phyloP scores from a whole-genome alignment of 2,888 invertebrate genomes.

The Eurytoma californica region DNA sequence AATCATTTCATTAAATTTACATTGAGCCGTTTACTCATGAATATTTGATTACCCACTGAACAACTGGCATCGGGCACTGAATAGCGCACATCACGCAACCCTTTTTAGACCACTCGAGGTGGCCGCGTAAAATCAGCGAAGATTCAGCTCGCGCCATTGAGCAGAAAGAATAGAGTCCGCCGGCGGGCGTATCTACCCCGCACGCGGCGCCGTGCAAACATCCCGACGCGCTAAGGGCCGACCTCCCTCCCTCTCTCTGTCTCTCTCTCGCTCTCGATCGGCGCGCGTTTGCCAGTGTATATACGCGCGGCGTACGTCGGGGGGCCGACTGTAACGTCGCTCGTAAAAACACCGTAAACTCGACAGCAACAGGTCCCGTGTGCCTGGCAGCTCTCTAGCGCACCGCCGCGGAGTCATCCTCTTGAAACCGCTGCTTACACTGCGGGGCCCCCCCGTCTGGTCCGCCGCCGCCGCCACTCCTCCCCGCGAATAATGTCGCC shows the following conservation, averaged over 20 bases:
- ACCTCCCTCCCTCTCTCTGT: not conserved
- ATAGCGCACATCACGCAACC: too few species aligned
- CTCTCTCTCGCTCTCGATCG: not conserved
- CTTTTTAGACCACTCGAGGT: too few species aligned
- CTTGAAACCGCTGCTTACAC: conserved; percentile 9
- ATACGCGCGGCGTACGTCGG: conserved; percentile 15
- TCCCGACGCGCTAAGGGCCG: conserved; percentile 36
- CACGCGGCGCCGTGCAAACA: conserved; percentile 40
- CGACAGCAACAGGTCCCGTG: conserved; percentile 75
- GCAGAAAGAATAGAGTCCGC: not conserved
- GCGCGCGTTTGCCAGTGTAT: conserved; percentile 6
- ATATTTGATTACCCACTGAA: too few species aligned
- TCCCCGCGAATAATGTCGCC: conserved; percentile 15
- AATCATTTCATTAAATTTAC: too few species aligned
- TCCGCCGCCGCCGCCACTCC: not conserved
- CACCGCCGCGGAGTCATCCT: conserved; percentile 27
- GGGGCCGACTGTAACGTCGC: conserved; percentile 62
- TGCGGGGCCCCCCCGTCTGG: not conserved
- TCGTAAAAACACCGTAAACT: conserved; percentile 76
- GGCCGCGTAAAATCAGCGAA: too few species aligned
- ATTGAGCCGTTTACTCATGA: too few species aligned
- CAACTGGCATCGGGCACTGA: too few species aligned
- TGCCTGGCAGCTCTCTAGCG: conserved; percentile 62
- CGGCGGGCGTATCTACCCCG: not conserved
- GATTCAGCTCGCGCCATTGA: not conserved